Conservation (phyloP, 2,888 invertebrate species). For the Sabellastarte sp. region DNA sequence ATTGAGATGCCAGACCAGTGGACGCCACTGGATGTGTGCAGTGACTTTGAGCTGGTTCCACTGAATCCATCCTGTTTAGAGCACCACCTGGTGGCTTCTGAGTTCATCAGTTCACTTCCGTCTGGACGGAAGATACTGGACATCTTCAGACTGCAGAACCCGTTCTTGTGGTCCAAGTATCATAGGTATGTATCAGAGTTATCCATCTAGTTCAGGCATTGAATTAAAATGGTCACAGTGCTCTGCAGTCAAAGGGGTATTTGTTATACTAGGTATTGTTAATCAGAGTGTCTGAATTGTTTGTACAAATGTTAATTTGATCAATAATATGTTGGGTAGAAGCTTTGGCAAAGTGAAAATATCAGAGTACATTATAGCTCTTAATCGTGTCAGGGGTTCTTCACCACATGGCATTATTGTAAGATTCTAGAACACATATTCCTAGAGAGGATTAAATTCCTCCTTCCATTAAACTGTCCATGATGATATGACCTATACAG, state of each 20-base stretch:
- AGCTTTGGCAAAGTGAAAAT: too few species aligned
- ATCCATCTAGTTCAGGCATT: neutral
- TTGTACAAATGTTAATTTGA: too few species aligned
- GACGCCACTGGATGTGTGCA: constrained; percentile 14
- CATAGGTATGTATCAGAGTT: constrained; percentile 17
- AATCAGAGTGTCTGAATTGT: neutral
- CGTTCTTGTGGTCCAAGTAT: constrained; percentile 36
- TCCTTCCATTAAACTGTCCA: too few species aligned
- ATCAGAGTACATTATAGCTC: too few species aligned
- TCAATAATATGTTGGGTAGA: too few species aligned
- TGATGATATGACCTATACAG: too few species aligned
- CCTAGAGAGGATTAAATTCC: too few species aligned
- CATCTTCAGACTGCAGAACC: constrained; percentile 30
- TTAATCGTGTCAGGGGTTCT: too few species aligned
- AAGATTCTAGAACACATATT: too few species aligned
- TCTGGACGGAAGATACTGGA: constrained; percentile 8
- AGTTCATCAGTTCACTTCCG: constrained; percentile 1
- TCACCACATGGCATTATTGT: too few species aligned
- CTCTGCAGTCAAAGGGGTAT: neutral
- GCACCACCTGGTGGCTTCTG: constrained; percentile 13
- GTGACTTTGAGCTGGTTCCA: constrained; percentile 19
- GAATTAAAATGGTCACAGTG: neutral
- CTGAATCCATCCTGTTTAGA: constrained; percentile 9
- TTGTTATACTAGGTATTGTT: neutral
- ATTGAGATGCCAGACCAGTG: constrained; percentile 11